These are phyloP conservation scores for Chionis minor DNA, from an alignment of 2,113 vertebrate genomes.

Conservation along the genomic window DNA sequence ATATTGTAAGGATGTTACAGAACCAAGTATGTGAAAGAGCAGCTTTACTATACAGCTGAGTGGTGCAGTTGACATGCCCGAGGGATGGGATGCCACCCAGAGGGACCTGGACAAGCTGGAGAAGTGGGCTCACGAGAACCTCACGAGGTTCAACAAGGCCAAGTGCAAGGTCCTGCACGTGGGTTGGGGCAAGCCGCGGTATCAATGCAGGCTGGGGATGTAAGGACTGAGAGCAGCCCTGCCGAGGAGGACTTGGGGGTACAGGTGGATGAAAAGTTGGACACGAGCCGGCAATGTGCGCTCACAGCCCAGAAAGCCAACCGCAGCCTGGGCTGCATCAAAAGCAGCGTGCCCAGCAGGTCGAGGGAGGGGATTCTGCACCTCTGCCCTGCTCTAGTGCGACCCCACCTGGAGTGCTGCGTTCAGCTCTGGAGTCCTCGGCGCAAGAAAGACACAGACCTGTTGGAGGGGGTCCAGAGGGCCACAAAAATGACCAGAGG, in stretches of 20 bases:
- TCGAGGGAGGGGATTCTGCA: fast-evolving
- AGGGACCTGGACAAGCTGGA: not conserved
- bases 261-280: not conserved
- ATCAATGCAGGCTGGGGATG: not conserved
- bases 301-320: not conserved
- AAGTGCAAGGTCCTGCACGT: not conserved
- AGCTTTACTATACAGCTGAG: not conserved
- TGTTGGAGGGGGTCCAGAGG: not conserved
- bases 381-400: not conserved
- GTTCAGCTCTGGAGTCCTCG: not conserved
- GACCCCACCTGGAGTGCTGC: not conserved
- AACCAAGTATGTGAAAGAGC: not conserved
- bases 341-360: no score
- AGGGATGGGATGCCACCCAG: not conserved
- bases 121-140: not conserved
- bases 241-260: not conserved
- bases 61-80: fast-evolving
- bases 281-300: fast-evolving
- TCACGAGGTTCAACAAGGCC: not conserved
- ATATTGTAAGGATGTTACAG: not conserved
- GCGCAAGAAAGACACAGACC: no score
- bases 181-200: fast-evolving
- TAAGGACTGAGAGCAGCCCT: not conserved
- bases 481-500: not conserved
- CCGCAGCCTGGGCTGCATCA: not conserved